Evolutionary conservation across 2,797 vertebrate genomes (phyloP).

Genomic region (Ataeniobius toweri): DNA sequence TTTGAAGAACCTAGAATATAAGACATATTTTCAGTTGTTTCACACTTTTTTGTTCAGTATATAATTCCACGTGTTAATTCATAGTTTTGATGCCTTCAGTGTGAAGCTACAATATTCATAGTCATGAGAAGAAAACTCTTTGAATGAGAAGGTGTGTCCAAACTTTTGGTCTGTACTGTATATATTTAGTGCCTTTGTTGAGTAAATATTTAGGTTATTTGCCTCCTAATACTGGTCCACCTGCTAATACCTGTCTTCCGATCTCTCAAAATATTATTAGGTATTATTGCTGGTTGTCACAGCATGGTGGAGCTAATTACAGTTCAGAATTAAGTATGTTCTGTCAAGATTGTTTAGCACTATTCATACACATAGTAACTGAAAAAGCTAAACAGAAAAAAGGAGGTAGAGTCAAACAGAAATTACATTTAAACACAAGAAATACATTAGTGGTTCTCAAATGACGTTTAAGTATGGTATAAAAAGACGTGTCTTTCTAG

Average conservation of each 20-base stretch:
- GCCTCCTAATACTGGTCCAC: neutral
- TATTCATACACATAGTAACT: neutral
- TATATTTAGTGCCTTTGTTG: neutral
- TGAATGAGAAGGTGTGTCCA: too few relatives aligned
- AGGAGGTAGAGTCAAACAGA: neutral
- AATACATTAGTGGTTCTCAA: neutral
- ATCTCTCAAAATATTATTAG: neutral
- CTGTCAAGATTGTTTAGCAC: neutral
- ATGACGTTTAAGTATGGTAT: too few relatives aligned
- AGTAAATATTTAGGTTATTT: neutral
- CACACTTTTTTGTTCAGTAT: too few relatives aligned
- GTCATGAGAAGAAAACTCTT: too few relatives aligned
- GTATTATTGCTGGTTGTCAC: neutral
- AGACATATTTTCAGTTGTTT: too few relatives aligned
- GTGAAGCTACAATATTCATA: too few relatives aligned
- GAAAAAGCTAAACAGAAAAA: neutral
- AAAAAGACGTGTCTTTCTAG: neutral
- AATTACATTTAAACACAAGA: neutral
- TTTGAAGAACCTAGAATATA: too few relatives aligned
- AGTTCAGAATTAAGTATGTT: neutral
- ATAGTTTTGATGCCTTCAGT: too few relatives aligned
- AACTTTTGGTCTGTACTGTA: neutral
- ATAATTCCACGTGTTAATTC: too few relatives aligned
- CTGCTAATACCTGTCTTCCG: conserved; percentile 22
- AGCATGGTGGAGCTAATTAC: neutral